A percentile compares a stretch with the other conserved stretches of the same genome.
Evolutionary conservation across 2,888 invertebrate genomes (phyloP).

Genomic region (Thereva unica): DNA sequence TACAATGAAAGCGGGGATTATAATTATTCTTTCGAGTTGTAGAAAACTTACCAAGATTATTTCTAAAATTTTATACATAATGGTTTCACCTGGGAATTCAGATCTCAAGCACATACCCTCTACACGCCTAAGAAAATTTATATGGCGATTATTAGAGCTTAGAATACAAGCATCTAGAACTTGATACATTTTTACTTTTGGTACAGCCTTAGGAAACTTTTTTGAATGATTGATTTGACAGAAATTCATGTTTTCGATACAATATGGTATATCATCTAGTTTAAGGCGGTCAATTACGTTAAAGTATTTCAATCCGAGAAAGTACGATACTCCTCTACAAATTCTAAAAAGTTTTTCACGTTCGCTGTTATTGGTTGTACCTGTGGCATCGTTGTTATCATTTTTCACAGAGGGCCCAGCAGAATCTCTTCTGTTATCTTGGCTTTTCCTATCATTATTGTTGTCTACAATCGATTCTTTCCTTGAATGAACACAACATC

Average conservation of each 20-base stretch:
- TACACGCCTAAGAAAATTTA: slow-evolving; percentile 49
- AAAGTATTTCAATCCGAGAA: slow-evolving; percentile 52
- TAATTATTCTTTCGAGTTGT: not conserved
- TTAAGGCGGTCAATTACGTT: slow-evolving; percentile 50
- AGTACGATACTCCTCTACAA: too few species aligned
- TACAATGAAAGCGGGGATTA: slow-evolving; percentile 31
- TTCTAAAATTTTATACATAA: slow-evolving; percentile 51
- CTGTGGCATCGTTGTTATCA: too few species aligned
- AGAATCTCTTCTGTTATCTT: too few species aligned
- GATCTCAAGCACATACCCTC: slow-evolving; percentile 49
- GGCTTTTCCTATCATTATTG: too few species aligned
- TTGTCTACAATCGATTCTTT: too few species aligned
- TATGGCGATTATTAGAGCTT: slow-evolving; percentile 38
- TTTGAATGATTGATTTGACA: slow-evolving; percentile 52
- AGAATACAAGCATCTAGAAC: slow-evolving; percentile 45
- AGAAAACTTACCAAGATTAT: slow-evolving; percentile 49
- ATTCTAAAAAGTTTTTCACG: too few species aligned
- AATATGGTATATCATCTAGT: slow-evolving; percentile 49
- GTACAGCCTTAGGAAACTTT: slow-evolving; percentile 47
- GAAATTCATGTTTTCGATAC: slow-evolving; percentile 49
- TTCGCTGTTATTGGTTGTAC: too few species aligned
- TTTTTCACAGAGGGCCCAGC: too few species aligned
- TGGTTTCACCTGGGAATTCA: slow-evolving; percentile 52
- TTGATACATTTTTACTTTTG: slow-evolving; percentile 43
- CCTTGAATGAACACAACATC: too few species aligned